phyloP scores from a whole-genome alignment of 2,888 invertebrate genomes.

The Chesias legatella region DNA sequence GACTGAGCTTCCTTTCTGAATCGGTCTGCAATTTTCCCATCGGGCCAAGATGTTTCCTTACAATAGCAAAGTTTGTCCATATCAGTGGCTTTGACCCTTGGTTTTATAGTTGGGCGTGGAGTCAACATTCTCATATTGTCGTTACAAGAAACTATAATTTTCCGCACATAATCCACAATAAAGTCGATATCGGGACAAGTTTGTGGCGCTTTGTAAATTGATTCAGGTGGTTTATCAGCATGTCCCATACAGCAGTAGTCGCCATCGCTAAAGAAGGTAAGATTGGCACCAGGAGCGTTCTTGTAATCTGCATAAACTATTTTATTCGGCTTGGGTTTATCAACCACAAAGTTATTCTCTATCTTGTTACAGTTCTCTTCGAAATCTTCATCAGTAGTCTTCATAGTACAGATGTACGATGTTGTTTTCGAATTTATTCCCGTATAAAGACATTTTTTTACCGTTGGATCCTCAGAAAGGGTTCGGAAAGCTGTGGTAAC shows the following conservation, averaged over 20 bases:
- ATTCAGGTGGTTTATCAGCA: slow-evolving; percentile 65
- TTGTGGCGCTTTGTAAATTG: slow-evolving; percentile 59
- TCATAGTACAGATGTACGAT: slow-evolving; percentile 68
- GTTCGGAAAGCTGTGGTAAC: slow-evolving; percentile 65
- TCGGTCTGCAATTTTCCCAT: slow-evolving; percentile 54
- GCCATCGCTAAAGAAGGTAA: slow-evolving; percentile 59
- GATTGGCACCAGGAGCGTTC: slow-evolving; percentile 64
- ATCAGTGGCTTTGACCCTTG: slow-evolving; percentile 67
- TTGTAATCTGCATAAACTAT: slow-evolving; percentile 60
- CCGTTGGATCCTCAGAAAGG: slow-evolving; percentile 60
- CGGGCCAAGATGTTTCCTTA: slow-evolving; percentile 62
- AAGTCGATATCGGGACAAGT: slow-evolving; percentile 63
- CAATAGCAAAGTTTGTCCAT: slow-evolving; percentile 69
- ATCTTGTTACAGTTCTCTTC: slow-evolving; percentile 59
- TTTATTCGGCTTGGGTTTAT: slow-evolving; percentile 44
- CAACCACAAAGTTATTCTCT: slow-evolving; percentile 48
- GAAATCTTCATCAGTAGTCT: slow-evolving; percentile 63
- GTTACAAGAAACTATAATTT: slow-evolving; percentile 68
- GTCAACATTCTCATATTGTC: slow-evolving; percentile 75
- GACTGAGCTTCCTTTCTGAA: slow-evolving; percentile 56
- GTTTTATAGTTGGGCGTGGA: slow-evolving; percentile 59
- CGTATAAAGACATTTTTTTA: slow-evolving; percentile 64
- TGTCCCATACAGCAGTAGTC: slow-evolving; percentile 64
- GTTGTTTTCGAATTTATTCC: slow-evolving; percentile 69
- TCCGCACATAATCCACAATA: slow-evolving; percentile 66